phyloP scores from a whole-genome alignment of 1,140 invertebrate genomes.

The Drosophila tani region DNA sequence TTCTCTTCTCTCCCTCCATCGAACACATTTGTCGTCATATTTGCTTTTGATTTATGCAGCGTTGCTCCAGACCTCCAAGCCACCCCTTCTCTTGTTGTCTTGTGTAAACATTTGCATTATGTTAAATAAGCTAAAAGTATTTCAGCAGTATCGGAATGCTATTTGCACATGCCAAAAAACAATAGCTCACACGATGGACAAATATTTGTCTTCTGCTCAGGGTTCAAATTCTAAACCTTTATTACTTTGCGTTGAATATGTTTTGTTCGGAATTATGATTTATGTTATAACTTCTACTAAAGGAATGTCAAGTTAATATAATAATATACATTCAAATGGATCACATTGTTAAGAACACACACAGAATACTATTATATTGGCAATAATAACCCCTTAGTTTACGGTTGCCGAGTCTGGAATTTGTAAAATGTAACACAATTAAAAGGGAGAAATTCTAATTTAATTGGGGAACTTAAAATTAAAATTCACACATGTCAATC shows the following conservation, averaged over 20 bases:
- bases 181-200: constrained; percentile 34
- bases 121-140: constrained; percentile 58
- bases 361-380: no score
- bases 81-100: not conserved
- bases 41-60: constrained; percentile 73
- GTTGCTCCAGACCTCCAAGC: constrained; percentile 33
- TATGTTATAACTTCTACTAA: not conserved
- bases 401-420: no score
- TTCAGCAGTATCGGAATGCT: constrained; percentile 63
- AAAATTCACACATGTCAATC: no score
- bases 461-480: no score
- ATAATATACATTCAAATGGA: not conserved
- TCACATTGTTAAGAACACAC: no score
- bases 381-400: no score
- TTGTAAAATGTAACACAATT: no score
- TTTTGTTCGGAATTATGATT: not conserved
- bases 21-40: constrained; percentile 51
- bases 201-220: constrained; percentile 45
- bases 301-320: not conserved
- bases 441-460: no score
- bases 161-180: constrained; percentile 57
- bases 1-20: constrained; percentile 13
- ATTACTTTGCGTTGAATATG: not conserved
- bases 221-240: constrained; percentile 5
- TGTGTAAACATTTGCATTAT: constrained; percentile 70